phyloP scores from a whole-genome alignment of 2,113 vertebrate species.

The Tyto alba region DNA sequence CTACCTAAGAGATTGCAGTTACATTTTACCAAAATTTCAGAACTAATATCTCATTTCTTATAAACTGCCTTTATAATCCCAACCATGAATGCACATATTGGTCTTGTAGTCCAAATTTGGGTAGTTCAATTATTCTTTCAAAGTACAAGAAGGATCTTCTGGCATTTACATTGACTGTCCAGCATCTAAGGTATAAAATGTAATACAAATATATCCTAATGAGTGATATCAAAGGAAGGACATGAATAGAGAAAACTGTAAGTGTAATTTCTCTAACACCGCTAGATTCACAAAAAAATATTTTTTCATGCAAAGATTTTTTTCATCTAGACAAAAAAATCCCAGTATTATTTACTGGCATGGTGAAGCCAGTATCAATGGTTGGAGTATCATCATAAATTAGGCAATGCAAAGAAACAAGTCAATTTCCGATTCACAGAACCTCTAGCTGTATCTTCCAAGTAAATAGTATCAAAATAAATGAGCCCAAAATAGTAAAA shows the following conservation, averaged over 20 bases:
- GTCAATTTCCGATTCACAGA: neutral
- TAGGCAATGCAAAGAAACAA: neutral
- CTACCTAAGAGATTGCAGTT: neutral
- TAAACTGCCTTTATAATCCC: neutral
- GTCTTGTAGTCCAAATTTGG: neutral
- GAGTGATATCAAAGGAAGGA: neutral
- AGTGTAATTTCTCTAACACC: neutral
- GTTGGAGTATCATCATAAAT: neutral
- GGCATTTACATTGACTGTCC: neutral
- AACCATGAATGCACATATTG: neutral
- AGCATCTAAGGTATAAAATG: neutral
- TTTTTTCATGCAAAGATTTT: neutral
- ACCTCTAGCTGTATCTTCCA: neutral
- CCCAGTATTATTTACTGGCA: neutral
- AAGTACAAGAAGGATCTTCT: neutral
- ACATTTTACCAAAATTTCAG: neutral
- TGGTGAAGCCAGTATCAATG: neutral
- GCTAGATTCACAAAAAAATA: neutral
- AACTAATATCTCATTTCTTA: neutral
- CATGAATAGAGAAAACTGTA: neutral
- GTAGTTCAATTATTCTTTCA: neutral
- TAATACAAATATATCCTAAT: neutral
- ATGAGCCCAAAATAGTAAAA: neutral
- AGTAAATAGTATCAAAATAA: constrained; percentile 7
- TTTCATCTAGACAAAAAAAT: neutral